Conservation (phyloP, 2,888 invertebrate genomes). For the Pilophorus perplexus region DNA sequence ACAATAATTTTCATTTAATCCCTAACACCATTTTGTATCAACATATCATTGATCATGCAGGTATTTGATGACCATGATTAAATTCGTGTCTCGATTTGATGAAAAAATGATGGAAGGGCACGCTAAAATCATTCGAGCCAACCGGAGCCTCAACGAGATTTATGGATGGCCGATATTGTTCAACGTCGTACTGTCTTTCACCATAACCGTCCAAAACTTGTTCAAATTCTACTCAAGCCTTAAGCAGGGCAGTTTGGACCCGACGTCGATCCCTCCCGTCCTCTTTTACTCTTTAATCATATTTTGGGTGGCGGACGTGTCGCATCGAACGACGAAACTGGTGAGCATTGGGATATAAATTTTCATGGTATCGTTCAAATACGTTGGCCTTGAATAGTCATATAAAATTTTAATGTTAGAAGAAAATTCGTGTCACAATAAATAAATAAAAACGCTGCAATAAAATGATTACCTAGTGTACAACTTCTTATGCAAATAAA, state of each 20-base stretch:
- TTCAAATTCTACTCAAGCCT: not conserved
- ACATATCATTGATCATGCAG: too few relatives aligned
- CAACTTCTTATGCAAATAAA: too few relatives aligned
- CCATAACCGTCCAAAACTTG: not conserved
- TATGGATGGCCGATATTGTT: not conserved
- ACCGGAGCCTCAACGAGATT: not conserved
- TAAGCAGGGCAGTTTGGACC: not conserved
- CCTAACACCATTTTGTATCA: too few relatives aligned
- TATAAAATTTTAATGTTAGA: too few relatives aligned
- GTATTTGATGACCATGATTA: not conserved
- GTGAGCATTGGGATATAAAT: not conserved
- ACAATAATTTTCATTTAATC: too few relatives aligned
- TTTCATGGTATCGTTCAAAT: not conserved
- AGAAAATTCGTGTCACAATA: too few relatives aligned
- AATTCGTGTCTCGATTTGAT: not conserved
- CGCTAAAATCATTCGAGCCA: not conserved
- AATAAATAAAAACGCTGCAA: too few relatives aligned
- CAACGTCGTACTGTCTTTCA: not conserved
- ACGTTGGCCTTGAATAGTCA: too few relatives aligned
- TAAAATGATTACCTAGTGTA: too few relatives aligned
- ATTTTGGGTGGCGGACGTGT: not conserved
- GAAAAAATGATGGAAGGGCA: conserved; percentile 1
- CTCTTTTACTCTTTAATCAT: not conserved
- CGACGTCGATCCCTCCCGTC: not conserved
- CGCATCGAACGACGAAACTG: not conserved